A percentile compares a stretch with the other conserved stretches of the same genome.
Evolutionary conservation across 2,888 invertebrate species (phyloP).

Genomic region (Xestia sexstrigata): DNA sequence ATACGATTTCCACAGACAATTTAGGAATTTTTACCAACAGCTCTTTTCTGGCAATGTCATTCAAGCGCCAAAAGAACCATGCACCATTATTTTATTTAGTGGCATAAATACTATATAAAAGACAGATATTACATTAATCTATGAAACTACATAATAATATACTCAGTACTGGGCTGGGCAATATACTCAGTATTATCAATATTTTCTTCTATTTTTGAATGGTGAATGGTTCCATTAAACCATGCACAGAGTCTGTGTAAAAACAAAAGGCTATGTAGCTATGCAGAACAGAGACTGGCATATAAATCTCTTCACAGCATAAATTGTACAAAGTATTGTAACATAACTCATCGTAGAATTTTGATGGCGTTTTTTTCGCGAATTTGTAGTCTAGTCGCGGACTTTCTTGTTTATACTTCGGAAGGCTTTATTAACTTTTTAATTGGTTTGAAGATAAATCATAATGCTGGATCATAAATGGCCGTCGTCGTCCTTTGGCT

Average conservation of each 20-base stretch:
- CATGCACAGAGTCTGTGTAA: neutral
- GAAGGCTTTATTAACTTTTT: slow-evolving; percentile 43
- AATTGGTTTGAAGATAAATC: slow-evolving; percentile 41
- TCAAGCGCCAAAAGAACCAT: neutral
- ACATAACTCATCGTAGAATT: slow-evolving; percentile 46
- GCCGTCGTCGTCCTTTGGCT: neutral
- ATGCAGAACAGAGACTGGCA: slow-evolving; percentile 34
- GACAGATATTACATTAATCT: too few relatives aligned
- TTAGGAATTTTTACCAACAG: neutral
- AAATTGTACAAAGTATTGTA: slow-evolving; percentile 37
- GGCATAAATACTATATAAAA: too few relatives aligned
- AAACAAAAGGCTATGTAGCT: slow-evolving; percentile 29
- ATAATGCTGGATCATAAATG: neutral
- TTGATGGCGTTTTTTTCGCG: slow-evolving; percentile 33
- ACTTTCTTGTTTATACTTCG: slow-evolving; percentile 16
- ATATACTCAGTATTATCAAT: neutral
- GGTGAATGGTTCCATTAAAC: neutral
- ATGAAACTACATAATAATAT: too few relatives aligned
- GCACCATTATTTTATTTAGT: neutral
- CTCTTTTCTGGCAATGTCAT: neutral
- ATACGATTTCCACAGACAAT: neutral
- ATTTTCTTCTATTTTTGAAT: slow-evolving; percentile 12
- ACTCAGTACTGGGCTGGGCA: neutral
- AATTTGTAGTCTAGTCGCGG: slow-evolving; percentile 43
- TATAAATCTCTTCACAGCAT: slow-evolving; percentile 46